These are phyloP conservation scores for Dasysyrphus albostriatus DNA, from an alignment of 2,888 invertebrate genomes.

Conservation along the genomic window DNA sequence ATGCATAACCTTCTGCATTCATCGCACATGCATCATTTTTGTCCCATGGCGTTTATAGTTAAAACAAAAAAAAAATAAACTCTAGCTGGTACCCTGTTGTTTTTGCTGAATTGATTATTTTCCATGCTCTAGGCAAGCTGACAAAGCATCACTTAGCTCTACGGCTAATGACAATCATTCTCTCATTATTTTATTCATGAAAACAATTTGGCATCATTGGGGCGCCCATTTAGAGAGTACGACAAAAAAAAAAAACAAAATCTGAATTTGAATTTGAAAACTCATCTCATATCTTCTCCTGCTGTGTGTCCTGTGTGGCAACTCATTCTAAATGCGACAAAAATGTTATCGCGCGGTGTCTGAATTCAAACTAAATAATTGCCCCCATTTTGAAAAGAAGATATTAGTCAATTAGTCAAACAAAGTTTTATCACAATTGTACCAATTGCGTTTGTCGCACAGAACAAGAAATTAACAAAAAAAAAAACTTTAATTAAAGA, in stretches of 20 bases:
- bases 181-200: conserved; percentile 33
- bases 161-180: conserved; percentile 24
- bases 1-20: neutral
- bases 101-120: conserved; percentile 25
- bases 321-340: conserved; percentile 26
- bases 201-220: conserved; percentile 19
- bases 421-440: conserved; percentile 45
- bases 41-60: neutral
- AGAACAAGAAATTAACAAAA: neutral
- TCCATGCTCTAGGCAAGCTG: neutral
- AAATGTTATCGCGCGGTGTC: conserved; percentile 17
- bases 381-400: conserved; percentile 26
- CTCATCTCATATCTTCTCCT: neutral
- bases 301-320: neutral
- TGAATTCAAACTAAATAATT: conserved; percentile 36
- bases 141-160: conserved; percentile 9
- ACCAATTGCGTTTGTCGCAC: conserved; percentile 28
- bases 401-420: conserved; percentile 57
- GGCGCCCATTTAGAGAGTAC: neutral
- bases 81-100: conserved; percentile 4
- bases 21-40: conserved; percentile 7
- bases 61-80: neutral
- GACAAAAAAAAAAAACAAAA: neutral
- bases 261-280: neutral
- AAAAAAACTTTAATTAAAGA: conserved; percentile 55